phyloP scores from a whole-genome alignment of 2,113 vertebrate species.

The Notothenia rossii region DNA sequence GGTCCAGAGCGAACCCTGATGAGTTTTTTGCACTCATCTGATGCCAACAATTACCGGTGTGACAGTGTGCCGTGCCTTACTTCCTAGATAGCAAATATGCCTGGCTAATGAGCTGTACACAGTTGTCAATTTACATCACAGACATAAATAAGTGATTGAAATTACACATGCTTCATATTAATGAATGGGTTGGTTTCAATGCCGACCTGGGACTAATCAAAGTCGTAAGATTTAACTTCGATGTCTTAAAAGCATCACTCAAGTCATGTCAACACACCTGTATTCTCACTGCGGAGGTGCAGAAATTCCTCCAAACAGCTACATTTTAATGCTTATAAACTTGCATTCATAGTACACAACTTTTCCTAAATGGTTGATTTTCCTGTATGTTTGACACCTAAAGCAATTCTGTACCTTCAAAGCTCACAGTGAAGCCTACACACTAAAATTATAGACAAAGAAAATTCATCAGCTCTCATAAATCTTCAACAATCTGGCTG shows the following conservation, averaged over 20 bases:
- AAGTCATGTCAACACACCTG: background rate
- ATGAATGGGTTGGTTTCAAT: background rate
- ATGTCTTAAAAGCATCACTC: background rate
- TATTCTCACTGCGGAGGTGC: background rate
- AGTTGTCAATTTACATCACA: background rate
- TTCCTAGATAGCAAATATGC: slow-evolving; percentile 19
- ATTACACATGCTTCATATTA: background rate
- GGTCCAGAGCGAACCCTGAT: slow-evolving; percentile 55
- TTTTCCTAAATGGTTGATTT: background rate
- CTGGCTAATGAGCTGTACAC: background rate
- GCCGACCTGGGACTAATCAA: background rate
- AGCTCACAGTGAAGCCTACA: background rate
- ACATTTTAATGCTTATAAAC: background rate
- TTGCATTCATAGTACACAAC: background rate
- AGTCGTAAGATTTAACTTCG: background rate
- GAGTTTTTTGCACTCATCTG: slow-evolving; percentile 62
- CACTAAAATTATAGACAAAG: slow-evolving; percentile 18
- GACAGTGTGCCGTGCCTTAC: slow-evolving; percentile 5
- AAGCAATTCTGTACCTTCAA: background rate
- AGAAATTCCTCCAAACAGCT: background rate
- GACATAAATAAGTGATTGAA: background rate
- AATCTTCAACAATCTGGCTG: slow-evolving; percentile 8
- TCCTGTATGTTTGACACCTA: background rate
- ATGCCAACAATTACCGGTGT: slow-evolving; percentile 29
- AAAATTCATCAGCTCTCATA: background rate